Conservation (phyloP, 2,888 invertebrate species). For the Ectemnius cavifrons region DNA sequence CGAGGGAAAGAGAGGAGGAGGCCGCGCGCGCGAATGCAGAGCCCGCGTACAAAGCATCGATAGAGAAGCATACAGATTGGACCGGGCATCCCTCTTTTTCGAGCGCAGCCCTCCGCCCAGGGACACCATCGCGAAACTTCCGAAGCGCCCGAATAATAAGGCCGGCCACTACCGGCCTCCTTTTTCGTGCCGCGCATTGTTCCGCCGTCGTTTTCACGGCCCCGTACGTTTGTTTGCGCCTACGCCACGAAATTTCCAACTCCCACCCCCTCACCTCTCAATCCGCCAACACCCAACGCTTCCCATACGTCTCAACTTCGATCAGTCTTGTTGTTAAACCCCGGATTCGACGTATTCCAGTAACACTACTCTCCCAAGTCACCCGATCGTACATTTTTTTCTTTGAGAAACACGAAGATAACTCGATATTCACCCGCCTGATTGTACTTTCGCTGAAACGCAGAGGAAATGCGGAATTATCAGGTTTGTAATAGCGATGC, state of each 20-base stretch:
- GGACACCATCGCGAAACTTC: conserved; percentile 62
- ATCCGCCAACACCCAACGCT: neutral
- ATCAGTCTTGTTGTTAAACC: too few species aligned
- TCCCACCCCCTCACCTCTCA: neutral
- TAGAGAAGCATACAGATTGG: conserved; percentile 76
- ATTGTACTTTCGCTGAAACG: too few species aligned
- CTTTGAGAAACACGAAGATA: too few species aligned
- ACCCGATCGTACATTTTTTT: too few species aligned
- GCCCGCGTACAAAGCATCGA: conserved; percentile 72
- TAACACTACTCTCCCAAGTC: too few species aligned
- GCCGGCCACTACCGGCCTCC: conserved; percentile 23
- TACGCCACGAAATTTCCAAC: neutral
- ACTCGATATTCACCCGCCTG: too few species aligned
- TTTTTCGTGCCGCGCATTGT: conserved; percentile 4
- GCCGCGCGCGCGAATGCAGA: conserved; percentile 22
- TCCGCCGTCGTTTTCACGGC: conserved; percentile 13
- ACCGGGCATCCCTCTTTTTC: conserved; percentile 70
- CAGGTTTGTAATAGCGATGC: too few species aligned
- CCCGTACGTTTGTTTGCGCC: conserved; percentile 1
- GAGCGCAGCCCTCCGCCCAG: conserved; percentile 51
- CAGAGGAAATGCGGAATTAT: too few species aligned
- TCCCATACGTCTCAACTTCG: neutral
- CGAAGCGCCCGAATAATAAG: conserved; percentile 59
- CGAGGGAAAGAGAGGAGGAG: conserved; percentile 12
- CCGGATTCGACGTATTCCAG: too few species aligned